Evolutionary conservation across 2,797 vertebrate genomes (phyloP), one percentile per base, ranked within the genome.

Genomic region (Buphagus erythrorhynchus): DNA sequence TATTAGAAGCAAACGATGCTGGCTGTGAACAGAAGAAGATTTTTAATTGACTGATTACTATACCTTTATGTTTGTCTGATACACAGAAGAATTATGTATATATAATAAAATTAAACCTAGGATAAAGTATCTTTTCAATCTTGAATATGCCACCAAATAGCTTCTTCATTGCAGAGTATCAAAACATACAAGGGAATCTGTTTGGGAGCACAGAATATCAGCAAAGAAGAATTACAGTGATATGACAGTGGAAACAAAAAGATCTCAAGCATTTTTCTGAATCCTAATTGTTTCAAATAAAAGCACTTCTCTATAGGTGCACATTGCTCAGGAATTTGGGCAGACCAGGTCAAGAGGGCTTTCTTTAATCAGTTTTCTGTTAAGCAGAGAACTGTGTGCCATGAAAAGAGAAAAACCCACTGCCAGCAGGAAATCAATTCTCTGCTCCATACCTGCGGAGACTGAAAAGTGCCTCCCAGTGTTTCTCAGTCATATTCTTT

Each of bases 401-500:
- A 33, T 4, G 16, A 65, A 75, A 33, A 87, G 20, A 63, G 19
- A 74, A 86, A 83, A 88, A 35, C 5, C 7, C 13, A 29, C 29
- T 54, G n/a, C 19, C 57, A 80, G 62, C 35, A 72, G 54, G 35
- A 91, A 91, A 78, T 63, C 19, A 36, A 57, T 46, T 65, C 35
- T 38, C 55, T 65, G 55, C 31, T 57, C 54, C 28, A 3, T 89
- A 99, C 99, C 99, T 99, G 97, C 95, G 98, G 43, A 99, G 98
- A 95, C 91, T 97, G 93, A 99, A 99, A 88, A 99, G 95, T 4
- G 98, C 98, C 91, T 99, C 98, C 99, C 99, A 99, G 96, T 99
- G 99, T 91, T 99, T 99, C 97, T 99, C 99, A 1, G 98, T 98
- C 98, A 99, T 98, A 91, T 99, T 99, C 95, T 98, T 99, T 84